A percentile compares a stretch with the other conserved stretches of the same genome.
These are phyloP conservation scores for Melinaea menophilus DNA, from an alignment of 2,888 invertebrate genomes.

Conservation along the genomic window DNA sequence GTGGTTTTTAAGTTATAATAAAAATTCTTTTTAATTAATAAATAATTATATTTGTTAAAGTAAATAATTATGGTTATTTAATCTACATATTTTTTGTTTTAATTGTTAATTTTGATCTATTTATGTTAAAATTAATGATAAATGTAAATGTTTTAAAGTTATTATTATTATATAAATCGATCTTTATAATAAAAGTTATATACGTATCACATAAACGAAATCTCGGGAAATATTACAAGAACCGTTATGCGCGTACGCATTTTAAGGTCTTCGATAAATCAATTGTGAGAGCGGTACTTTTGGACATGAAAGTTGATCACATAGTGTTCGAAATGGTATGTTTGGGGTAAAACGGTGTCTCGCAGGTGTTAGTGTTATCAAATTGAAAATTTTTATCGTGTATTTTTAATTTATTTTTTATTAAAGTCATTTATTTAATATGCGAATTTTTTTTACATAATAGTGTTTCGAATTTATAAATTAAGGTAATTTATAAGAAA, in stretches of 20 bases:
- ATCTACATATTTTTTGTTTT: too few relatives aligned
- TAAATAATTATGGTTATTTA: too few relatives aligned
- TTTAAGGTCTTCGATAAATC: conserved; percentile 57
- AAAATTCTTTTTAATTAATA: too few relatives aligned
- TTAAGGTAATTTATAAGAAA: too few relatives aligned
- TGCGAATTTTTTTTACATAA: too few relatives aligned
- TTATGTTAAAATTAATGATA: too few relatives aligned
- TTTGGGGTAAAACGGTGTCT: conserved; percentile 2
- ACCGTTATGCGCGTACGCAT: conserved; percentile 33
- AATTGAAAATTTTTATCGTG: neutral
- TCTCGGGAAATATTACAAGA: conserved; percentile 46
- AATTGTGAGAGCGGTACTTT: conserved; percentile 67
- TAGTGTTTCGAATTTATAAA: too few relatives aligned
- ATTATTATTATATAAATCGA: neutral
- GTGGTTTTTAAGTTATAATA: too few relatives aligned
- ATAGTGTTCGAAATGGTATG: conserved; percentile 19
- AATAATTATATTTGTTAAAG: too few relatives aligned
- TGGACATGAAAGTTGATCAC: conserved; percentile 54
- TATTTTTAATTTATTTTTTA: too few relatives aligned
- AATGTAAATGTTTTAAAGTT: conserved; percentile 3
- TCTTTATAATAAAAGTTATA: conserved; percentile 5
- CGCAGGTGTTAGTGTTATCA: neutral
- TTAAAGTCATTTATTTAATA: too few relatives aligned
- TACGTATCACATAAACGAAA: conserved; percentile 24
- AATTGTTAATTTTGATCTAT: too few relatives aligned